A percentile compares a stretch with the other conserved stretches of the same genome.
These are phyloP conservation scores for Diphyllodes magnificus DNA, from an alignment of 2,113 vertebrate species.

Conservation along the genomic window DNA sequence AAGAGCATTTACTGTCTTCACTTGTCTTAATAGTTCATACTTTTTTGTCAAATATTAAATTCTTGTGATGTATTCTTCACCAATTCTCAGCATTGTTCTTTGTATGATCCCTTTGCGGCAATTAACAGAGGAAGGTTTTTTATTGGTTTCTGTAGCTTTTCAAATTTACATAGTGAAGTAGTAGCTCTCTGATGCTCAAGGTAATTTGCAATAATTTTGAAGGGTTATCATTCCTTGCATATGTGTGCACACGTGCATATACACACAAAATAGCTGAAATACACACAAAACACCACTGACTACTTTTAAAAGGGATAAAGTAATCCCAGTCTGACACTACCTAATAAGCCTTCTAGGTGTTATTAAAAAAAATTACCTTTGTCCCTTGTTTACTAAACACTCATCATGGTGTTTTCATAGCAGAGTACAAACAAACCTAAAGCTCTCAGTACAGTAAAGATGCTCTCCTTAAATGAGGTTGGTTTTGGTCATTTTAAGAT, in stretches of 20 bases:
- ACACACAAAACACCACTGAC: not conserved
- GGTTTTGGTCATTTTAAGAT: not conserved
- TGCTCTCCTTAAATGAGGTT: not conserved
- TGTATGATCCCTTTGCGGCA: not conserved
- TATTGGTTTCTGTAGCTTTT: not conserved
- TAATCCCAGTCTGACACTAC: not conserved
- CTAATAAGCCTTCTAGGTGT: not conserved
- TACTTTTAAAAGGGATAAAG: not conserved
- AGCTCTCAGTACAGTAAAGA: not conserved
- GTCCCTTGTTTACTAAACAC: not conserved
- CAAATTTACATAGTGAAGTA: not conserved
- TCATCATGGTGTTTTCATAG: not conserved
- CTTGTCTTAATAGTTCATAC: not conserved
- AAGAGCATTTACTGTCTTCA: not conserved
- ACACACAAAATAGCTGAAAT: not conserved
- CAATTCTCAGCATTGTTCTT: not conserved
- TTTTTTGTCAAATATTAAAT: not conserved
- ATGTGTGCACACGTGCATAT: not conserved
- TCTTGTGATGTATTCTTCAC: not conserved
- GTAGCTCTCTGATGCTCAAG: not conserved
- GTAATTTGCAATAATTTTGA: not conserved
- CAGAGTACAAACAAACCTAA: not conserved
- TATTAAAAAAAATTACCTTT: not conserved
- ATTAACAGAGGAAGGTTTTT: not conserved
- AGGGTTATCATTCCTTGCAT: not conserved